phyloP scores from a whole-genome alignment of 2,113 vertebrate genomes.

The Leiothrix lutea region DNA sequence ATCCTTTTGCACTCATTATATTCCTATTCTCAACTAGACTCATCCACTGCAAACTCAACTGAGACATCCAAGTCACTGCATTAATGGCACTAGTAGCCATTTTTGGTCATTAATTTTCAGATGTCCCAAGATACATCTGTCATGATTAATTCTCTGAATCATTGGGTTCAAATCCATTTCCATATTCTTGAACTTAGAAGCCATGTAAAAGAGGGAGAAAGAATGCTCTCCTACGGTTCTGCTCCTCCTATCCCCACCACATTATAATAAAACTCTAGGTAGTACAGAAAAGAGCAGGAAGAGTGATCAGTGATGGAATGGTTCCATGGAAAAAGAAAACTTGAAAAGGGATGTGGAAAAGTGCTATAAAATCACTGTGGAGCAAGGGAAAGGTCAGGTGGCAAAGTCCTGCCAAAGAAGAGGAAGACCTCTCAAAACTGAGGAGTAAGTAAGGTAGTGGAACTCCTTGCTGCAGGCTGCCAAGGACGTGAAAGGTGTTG shows the following conservation, averaged over 20 bases:
- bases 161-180: neutral
- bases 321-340: neutral
- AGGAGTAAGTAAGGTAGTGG: neutral
- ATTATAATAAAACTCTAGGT: neutral
- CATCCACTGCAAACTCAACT: neutral
- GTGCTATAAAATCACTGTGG: neutral
- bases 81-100: neutral
- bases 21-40: neutral
- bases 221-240: neutral
- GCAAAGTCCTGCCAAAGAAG: neutral
- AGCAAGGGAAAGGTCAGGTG: neutral
- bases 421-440: neutral
- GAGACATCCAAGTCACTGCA: neutral
- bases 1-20: neutral
- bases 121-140: neutral
- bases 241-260: neutral
- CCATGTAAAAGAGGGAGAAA: neutral
- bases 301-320: neutral
- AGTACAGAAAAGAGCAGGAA: neutral
- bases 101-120: neutral
- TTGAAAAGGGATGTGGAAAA: neutral
- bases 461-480: neutral
- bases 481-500: fast-evolving
- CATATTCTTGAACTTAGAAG: neutral
- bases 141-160: neutral